phyloP scores from a whole-genome alignment of 2,797 vertebrate genomes.

The Brachymystax lenok region DNA sequence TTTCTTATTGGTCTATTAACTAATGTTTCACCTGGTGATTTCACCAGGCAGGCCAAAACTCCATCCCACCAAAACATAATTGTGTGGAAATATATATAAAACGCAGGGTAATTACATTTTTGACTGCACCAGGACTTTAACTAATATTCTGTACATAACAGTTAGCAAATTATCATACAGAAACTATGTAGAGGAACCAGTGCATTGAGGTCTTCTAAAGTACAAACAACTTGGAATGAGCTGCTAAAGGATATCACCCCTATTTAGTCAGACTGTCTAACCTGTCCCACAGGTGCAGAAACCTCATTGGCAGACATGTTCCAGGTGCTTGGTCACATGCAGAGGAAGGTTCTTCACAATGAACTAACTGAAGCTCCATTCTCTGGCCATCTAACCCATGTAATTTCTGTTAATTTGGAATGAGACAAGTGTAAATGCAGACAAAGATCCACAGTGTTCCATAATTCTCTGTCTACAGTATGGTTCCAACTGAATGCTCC shows the following conservation, averaged over 20 bases:
- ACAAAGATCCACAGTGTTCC: conserved; percentile 2
- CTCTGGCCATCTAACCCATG: no score
- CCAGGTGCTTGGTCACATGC: neutral
- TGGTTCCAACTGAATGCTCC: neutral
- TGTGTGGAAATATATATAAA: no score
- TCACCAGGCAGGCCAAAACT: no score
- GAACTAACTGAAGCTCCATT: neutral
- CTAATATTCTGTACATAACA: neutral
- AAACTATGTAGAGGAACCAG: neutral
- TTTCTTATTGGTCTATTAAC: no score
- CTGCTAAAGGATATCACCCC: neutral
- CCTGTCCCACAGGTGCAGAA: neutral
- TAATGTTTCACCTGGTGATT: no score
- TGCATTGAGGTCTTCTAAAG: neutral
- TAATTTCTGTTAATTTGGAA: neutral
- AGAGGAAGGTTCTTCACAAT: neutral
- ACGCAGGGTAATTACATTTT: no score
- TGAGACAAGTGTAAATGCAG: neutral
- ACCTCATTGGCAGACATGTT: neutral
- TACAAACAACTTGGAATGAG: neutral
- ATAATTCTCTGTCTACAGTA: neutral
- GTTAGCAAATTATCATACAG: neutral
- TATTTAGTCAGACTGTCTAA: neutral
- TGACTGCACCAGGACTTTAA: neutral
- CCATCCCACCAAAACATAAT: no score